Conservation (phyloP, 2,888 invertebrate species). For the Romanomermis culicivorax region DNA sequence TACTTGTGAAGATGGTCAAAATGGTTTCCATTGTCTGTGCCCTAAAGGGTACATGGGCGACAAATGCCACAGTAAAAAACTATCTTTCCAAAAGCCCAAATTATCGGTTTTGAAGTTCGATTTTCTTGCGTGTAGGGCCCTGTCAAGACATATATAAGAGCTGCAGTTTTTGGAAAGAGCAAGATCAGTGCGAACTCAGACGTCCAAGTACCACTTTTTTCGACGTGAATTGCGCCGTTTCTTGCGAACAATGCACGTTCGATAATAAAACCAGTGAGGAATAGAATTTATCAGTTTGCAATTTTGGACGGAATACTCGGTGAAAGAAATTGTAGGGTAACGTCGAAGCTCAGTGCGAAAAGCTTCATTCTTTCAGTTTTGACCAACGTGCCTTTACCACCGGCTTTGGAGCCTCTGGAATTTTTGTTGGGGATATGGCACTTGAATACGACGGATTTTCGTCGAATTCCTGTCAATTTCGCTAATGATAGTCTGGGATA, state of each 20-base stretch:
- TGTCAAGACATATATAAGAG: constrained; percentile 28
- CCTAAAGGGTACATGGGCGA: constrained; percentile 27
- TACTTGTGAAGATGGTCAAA: background rate
- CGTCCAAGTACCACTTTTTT: constrained; percentile 26
- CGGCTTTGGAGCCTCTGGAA: constrained; percentile 27
- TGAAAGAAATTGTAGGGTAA: too few species aligned
- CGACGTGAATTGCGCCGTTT: constrained; percentile 26
- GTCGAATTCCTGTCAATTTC: constrained; percentile 25
- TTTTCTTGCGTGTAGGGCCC: constrained; percentile 23
- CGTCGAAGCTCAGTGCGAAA: too few species aligned
- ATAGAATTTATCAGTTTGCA: too few species aligned
- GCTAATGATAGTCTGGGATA: constrained; percentile 14
- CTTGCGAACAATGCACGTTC: constrained; percentile 24
- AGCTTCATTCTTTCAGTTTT: too few species aligned
- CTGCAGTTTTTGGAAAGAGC: constrained; percentile 26
- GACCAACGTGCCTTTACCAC: constrained; percentile 24
- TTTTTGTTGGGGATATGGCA: constrained; percentile 27
- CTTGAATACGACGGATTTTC: constrained; percentile 8
- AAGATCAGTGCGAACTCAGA: constrained; percentile 25
- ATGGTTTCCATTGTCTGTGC: constrained; percentile 18
- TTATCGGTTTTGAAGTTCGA: too few species aligned
- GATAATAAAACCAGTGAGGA: constrained; percentile 21
- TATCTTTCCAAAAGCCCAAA: too few species aligned
- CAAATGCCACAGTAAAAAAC: constrained; percentile 26
- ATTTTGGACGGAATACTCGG: too few species aligned